Evolutionary conservation across 2,888 invertebrate genomes (phyloP), one percentile per base, ranked within the genome.

Genomic region (Tolmerus cingulatus): DNA sequence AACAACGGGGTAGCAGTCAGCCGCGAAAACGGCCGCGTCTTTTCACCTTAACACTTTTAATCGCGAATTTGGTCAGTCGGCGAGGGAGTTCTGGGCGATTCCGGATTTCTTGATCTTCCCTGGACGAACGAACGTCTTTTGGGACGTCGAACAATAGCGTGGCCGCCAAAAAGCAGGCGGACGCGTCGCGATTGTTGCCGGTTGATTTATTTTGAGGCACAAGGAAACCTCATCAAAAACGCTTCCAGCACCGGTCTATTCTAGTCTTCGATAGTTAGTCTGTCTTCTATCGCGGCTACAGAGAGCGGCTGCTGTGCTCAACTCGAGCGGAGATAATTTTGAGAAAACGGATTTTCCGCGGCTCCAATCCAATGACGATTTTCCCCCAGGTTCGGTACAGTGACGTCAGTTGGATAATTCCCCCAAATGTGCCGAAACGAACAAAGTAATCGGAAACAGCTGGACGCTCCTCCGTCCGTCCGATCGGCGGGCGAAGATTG

Each of bases 281-380:
- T 14, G 16, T 16, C 43, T 46, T 51, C 51, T 19, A 77, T 34
- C 37, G 37, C 27, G 77, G 34, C 37, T 19, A 34, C 1, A n/a
- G 55, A 55, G 81, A 81, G 51, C 23, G 43, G 78, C 8, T 40
- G 78, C 40, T 78, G 40, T 43, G 40, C 46, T 46, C 78, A 81
- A 55, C 30, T 51, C 81, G 27, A 30, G 27, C 4, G 8, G 81
- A 34, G 81, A 12, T 81, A 34, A 81, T 81, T 81, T 81, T 81
- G 81, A 81, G 81, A 81, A 81, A 81, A 81, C 55, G 23, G 78
- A 78, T 78, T 78, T 78, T 43, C 78, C 78, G 19, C 23, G 78
- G 43, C 37, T 23, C 43, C 9, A n/a, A 78, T 78, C 23, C 55
- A 30, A 81, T 81, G 81, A 81, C 81, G 81, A 81, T n/a, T 23